Evolutionary conservation across 2,113 vertebrate genomes (phyloP).

Genomic region (Rhinolophus ferrumequinum): DNA sequence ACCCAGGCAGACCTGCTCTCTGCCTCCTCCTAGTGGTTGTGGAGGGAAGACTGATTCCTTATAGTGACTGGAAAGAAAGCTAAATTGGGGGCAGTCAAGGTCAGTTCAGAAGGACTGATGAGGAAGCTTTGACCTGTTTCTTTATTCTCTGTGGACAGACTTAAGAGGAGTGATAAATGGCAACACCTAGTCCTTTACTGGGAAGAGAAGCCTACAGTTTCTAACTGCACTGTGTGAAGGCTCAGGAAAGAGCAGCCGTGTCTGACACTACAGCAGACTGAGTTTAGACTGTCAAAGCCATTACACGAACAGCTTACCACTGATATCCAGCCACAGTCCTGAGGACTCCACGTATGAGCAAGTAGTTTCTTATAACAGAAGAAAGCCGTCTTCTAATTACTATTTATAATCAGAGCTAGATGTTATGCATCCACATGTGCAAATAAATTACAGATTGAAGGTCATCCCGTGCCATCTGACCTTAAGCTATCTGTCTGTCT

Average conservation of each 20-base stretch:
- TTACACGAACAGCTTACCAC: not conserved
- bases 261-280: not conserved
- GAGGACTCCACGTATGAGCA: not conserved
- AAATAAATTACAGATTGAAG: conserved; percentile 8
- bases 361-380: not conserved
- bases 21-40: conserved; percentile 35
- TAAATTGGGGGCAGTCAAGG: too few species aligned
- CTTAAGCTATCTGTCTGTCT: not conserved
- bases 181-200: not conserved
- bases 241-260: not conserved
- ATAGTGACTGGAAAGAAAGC: not conserved
- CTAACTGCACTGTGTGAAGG: not conserved
- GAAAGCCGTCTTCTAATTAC: not conserved
- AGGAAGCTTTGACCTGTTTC: not conserved
- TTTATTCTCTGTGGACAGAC: not conserved
- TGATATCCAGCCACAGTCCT: not conserved
- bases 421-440: not conserved
- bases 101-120: not conserved
- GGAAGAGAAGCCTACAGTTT: not conserved
- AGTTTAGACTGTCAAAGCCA: not conserved
- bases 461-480: not conserved
- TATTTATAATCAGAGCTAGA: not conserved
- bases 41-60: not conserved
- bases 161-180: not conserved
- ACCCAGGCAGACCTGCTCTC: not conserved